Evolutionary conservation across 2,113 vertebrate species (phyloP).

Genomic region (Hipposideros armiger): DNA sequence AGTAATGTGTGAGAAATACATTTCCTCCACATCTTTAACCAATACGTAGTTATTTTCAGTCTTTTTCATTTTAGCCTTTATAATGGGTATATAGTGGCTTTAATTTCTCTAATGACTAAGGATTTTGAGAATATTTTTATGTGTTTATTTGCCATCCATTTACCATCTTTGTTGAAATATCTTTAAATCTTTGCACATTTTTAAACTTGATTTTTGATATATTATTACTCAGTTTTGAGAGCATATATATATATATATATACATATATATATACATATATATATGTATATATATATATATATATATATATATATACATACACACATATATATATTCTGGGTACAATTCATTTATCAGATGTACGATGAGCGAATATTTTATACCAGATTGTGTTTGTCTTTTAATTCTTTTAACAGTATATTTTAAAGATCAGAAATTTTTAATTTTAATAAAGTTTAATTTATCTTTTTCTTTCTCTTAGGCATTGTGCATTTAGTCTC

Average conservation of each 20-base stretch:
- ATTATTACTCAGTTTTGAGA: not conserved
- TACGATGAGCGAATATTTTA: not conserved
- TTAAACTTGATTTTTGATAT: not conserved
- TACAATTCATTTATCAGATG: conserved; percentile 28
- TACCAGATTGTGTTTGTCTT: not conserved
- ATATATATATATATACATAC: too few relatives aligned
- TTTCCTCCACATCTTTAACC: not conserved
- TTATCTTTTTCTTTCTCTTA: not conserved
- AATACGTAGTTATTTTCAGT: not conserved
- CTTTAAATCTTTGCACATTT: not conserved
- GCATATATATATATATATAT: not conserved
- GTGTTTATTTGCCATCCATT: not conserved
- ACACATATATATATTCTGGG: not conserved
- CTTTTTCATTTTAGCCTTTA: not conserved
- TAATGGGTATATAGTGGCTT: not conserved
- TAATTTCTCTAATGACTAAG: conserved; percentile 39
- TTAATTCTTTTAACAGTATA: not conserved
- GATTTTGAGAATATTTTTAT: not conserved
- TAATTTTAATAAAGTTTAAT: not conserved
- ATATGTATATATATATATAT: too few relatives aligned
- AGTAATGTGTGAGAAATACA: not conserved
- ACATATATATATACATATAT: too few relatives aligned
- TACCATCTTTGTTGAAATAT: not conserved
- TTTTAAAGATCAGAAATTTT: not conserved
- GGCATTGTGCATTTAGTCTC: not conserved